These are phyloP conservation scores for Mustela lutreola DNA, from an alignment of 2,113 vertebrate species.

Conservation along the genomic window DNA sequence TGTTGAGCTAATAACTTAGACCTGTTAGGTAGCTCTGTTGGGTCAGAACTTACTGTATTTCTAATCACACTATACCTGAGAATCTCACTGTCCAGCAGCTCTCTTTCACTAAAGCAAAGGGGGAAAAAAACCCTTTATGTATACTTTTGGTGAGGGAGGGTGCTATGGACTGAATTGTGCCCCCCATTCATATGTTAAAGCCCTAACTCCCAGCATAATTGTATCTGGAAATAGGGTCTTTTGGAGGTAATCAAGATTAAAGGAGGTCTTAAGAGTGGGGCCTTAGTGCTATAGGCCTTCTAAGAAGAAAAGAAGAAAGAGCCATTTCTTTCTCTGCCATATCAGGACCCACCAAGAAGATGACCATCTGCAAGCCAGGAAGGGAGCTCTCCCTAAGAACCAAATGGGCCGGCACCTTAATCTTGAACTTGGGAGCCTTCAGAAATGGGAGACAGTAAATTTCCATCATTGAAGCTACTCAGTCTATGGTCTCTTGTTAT, in stretches of 20 bases:
- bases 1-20: not conserved
- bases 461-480: not conserved
- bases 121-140: not conserved
- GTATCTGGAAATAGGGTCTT: not conserved
- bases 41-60: not conserved
- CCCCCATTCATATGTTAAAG: not conserved
- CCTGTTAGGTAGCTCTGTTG: not conserved
- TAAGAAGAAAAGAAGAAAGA: not conserved
- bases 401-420: not conserved
- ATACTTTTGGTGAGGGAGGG: not conserved
- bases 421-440: not conserved
- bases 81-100: not conserved
- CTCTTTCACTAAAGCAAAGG: not conserved
- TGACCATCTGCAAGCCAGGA: not conserved
- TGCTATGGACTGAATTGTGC: not conserved
- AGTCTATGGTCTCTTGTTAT: not conserved
- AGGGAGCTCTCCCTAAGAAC: not conserved
- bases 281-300: not conserved
- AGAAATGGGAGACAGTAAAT: not conserved
- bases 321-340: not conserved
- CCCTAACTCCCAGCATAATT: not conserved
- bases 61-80: not conserved
- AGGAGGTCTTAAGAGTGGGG: not conserved
- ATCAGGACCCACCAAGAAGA: not conserved
- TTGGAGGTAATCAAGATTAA: not conserved